Evolutionary conservation across 2,797 vertebrate genomes (phyloP).

Genomic region (Tamandua tetradactyla): DNA sequence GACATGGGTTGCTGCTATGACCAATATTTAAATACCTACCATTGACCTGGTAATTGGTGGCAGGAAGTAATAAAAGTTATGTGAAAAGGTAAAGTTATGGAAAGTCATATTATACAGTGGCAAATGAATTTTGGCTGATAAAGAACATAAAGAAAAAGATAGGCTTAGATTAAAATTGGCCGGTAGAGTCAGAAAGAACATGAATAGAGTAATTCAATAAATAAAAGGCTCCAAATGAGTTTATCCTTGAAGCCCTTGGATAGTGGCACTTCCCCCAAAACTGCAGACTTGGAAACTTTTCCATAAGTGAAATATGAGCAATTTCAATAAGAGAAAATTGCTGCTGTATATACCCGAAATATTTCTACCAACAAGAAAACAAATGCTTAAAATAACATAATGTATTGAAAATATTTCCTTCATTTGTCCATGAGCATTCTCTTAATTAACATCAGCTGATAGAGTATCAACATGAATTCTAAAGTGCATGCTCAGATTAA

Average conservation of each 20-base stretch:
- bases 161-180: not conserved
- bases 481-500: not conserved
- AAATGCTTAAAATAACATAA: not conserved
- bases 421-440: not conserved
- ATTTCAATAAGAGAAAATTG: not conserved
- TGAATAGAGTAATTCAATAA: not conserved
- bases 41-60: not conserved
- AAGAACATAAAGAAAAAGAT: not conserved
- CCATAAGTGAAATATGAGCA: not conserved
- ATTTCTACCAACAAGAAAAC: conserved; percentile 17
- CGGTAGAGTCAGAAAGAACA: not conserved
- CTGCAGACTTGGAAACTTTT: not conserved
- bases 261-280: not conserved
- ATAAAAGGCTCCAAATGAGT: not conserved
- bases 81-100: not conserved
- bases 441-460: conserved; percentile 40
- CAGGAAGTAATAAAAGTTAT: not conserved
- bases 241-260: not conserved
- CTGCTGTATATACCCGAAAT: not conserved
- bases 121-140: not conserved
- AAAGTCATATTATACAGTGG: not conserved
- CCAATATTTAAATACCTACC: not conserved
- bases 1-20: not conserved
- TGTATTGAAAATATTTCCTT: not conserved
- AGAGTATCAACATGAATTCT: not conserved